Base-by-base conservation (phyloP, 2,888 invertebrate genomes). In the Capitulum mitella region DNA sequence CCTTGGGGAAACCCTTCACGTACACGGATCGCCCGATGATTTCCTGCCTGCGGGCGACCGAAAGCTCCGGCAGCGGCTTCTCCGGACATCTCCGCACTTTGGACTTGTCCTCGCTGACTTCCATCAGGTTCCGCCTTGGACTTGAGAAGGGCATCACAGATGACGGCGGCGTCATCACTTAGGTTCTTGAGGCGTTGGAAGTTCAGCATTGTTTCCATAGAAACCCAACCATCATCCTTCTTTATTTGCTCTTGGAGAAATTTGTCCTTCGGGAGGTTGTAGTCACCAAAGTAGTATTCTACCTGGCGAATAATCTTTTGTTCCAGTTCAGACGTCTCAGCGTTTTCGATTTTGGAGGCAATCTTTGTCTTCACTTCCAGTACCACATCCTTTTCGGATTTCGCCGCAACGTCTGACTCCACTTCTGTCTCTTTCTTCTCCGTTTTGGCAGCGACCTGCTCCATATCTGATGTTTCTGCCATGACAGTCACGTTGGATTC, bases 221-320 rank as follows among this genome's bases (percentile, higher is more conserved):
- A 90, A 34, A 99, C 90, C 98, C 98, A 95, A 3, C 94, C 81
- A 43, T 82, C 80, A 81, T 83, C 78, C 61, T 79, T 79, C 80
- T 81, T 82, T 34, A 81, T 78, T 79, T 80, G 78, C 81, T 93
- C 93, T 83, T 91, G 90, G n/a, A 99, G 88, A 85, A 98, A 99
- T 86, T 93, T 96, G 85, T 99, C 98, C 80, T 93, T 90, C 0
- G 92, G 91, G 78, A 99, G 88, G 87, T 99, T 99, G 10, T 92
- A 89, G 86, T 99, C 95, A 78, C 98, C 97, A 88, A 93, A 94
- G 84, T 89, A 92, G 84, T 90, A 92, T 90, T 84, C 83, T 32
- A 84, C 87, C 86, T 92, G 92, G 10, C 89, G 89, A 81, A 92
- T 90, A 76, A 92, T 91, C 79, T 89, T 88, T 78, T 85, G 86